Evolutionary conservation across 1,140 invertebrate genomes (phyloP), one percentile per base, ranked within the genome.

Genomic region (Saxidomus purpurata): DNA sequence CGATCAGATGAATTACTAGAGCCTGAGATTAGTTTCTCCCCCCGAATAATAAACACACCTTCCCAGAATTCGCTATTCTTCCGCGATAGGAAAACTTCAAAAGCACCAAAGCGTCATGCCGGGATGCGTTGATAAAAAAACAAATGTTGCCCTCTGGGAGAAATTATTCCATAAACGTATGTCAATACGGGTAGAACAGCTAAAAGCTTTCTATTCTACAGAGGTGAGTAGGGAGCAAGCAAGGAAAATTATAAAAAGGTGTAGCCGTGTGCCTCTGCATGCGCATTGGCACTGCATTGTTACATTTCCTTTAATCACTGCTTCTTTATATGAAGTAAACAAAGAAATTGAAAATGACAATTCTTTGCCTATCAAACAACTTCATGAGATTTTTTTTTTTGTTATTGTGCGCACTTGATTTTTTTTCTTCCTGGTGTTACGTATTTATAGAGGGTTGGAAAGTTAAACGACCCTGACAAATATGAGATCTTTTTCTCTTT

Each of bases 21-120:
- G 67, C 82, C 80, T 67, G 55, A 67, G 55, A 82, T 82, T 82
- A 82, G 43, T 63, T 82, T 80, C 47, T 13, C 77, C 55, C 59
- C 80, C 80, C 80, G 80, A 82, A 82, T 82, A 82, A 82, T 82
- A 82, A 82, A 59, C 55, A 43, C 55, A 63, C 61, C 61, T 63
- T 87, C 47, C 25, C 63, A 85, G 47, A 74, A 52, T 52, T 28
- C 28, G 2, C 36, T 9, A 49, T 1, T 31, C 80, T 63, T 61
- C 59, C 34, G 67, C 52, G 63, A 40, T 63, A 4, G 38, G 80
- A 49, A 43, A 49, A 69, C 67, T 71, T 85, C 63, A 85, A 85
- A 85, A 55, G 63, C 40, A 22, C 8, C 1, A 47, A 49, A 22
- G 43, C 43, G 28, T 55, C 38, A 71, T 52, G 82, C 25, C 1